These are phyloP conservation scores for Orbicella faveolata DNA, from an alignment of 64 coral and sea anemone genomes.

Conservation along the genomic window DNA sequence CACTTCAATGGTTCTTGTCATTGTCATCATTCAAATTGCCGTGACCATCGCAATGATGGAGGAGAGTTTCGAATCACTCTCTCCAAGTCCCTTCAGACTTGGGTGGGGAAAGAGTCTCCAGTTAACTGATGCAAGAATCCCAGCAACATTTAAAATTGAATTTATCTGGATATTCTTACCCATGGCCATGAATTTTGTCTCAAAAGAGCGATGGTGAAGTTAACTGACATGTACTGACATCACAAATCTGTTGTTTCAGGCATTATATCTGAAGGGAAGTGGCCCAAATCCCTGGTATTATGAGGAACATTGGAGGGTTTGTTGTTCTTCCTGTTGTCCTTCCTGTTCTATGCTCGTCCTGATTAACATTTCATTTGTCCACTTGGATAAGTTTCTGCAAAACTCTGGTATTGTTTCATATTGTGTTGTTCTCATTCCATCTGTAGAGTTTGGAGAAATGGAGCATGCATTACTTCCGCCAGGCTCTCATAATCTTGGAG, in stretches of 20 bases:
- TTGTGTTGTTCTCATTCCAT: background rate
- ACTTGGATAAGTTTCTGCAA: background rate
- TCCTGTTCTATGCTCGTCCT: no score
- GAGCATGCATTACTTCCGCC: conserved; percentile 87
- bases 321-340: background rate
- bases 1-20: background rate
- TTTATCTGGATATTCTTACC: no score
- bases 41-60: no score
- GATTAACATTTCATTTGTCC: no score
- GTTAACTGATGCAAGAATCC: no score
- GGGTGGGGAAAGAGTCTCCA: no score
- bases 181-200: no score
- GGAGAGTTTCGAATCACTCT: no score
- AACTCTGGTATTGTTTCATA: background rate
- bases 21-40: background rate
- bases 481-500: conserved; percentile 72
- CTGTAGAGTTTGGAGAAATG: conserved; percentile 81
- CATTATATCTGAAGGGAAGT: conserved; percentile 63
- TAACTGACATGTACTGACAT: background rate
- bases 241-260: conserved; percentile 22
- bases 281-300: conserved; percentile 84
- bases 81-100: no score
- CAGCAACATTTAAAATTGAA: no score
- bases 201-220: no score
- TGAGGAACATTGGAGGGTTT: conserved; percentile 95